These are phyloP conservation scores for Phymatocera aterrima DNA, from an alignment of 2,888 invertebrate genomes.

Conservation along the genomic window DNA sequence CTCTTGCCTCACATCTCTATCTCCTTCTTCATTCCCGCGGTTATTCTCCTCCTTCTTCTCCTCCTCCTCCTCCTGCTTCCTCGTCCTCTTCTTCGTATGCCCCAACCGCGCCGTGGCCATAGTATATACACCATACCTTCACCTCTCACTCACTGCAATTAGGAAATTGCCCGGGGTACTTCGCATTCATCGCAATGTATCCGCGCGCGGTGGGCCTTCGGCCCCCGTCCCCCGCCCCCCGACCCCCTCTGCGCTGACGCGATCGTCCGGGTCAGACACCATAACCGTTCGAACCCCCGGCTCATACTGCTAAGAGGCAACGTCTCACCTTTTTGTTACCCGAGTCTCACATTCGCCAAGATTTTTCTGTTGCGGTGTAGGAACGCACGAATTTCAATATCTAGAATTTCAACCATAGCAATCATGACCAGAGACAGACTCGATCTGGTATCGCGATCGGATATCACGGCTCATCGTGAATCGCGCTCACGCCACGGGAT, in stretches of 20 bases:
- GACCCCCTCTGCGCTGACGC: neutral
- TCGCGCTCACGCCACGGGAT: too few relatives aligned
- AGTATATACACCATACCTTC: neutral
- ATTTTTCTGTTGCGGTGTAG: too few relatives aligned
- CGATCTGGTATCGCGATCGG: too few relatives aligned
- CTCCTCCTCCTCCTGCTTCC: neutral
- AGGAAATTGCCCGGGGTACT: constrained; percentile 68
- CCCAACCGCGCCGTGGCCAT: neutral
- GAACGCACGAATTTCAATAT: too few relatives aligned
- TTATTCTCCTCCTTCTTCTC: neutral
- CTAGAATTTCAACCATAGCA: too few relatives aligned
- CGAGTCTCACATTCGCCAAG: too few relatives aligned
- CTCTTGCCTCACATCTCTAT: constrained; percentile 18
- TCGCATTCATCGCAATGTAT: constrained; percentile 66
- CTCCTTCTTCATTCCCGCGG: constrained; percentile 20
- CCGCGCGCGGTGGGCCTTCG: constrained; percentile 56
- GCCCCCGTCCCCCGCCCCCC: neutral
- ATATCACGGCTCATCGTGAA: too few relatives aligned
- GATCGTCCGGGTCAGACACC: constrained; percentile 12
- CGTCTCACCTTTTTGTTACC: too few relatives aligned
- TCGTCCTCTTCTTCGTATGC: neutral
- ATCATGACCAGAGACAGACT: too few relatives aligned
- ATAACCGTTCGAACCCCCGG: neutral
- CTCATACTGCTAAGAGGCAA: neutral
- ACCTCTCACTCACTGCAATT: constrained; percentile 59